These are phyloP conservation scores for Lycia hirtaria DNA, from an alignment of 2,888 invertebrate genomes.

Conservation along the genomic window DNA sequence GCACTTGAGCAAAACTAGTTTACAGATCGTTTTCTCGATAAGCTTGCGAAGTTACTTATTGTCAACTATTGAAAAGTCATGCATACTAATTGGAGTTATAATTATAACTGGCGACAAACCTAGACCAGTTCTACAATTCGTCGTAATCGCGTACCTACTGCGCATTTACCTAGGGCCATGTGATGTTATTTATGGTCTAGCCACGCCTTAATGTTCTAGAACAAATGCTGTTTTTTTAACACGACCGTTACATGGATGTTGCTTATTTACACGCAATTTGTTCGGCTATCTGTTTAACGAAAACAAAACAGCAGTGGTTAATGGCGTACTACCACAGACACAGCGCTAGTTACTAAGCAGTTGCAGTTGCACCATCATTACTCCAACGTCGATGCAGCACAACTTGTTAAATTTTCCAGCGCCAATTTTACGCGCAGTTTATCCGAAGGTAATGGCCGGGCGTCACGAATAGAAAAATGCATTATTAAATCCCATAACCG, in stretches of 20 bases:
- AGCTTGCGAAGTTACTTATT: constrained; percentile 6
- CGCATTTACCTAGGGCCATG: constrained; percentile 26
- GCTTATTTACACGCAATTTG: constrained; percentile 44
- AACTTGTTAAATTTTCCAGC: constrained; percentile 64
- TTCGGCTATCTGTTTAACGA: constrained; percentile 35
- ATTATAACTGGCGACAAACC: constrained; percentile 1
- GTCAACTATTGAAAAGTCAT: constrained; percentile 17
- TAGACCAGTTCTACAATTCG: constrained; percentile 20
- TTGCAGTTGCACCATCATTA: constrained; percentile 47
- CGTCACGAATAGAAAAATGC: constrained; percentile 73
- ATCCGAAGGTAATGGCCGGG: constrained; percentile 64
- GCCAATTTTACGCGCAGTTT: constrained; percentile 74
- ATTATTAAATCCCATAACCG: constrained; percentile 77
- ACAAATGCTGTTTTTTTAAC: constrained; percentile 6
- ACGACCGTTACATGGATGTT: constrained; percentile 39
- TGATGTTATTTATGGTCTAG: constrained; percentile 5
- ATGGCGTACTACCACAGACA: not conserved
- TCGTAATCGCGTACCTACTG: constrained; percentile 36
- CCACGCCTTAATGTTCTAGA: not conserved
- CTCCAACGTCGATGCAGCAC: constrained; percentile 53
- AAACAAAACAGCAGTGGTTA: constrained; percentile 25
- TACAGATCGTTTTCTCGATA: constrained; percentile 7
- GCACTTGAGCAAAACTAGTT: constrained; percentile 4
- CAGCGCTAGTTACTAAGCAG: not conserved
- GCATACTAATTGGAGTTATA: constrained; percentile 13